A percentile compares a stretch with the other conserved stretches of the same genome.
Conservation (phyloP, 2,113 vertebrate genomes). For the Oplegnathus fasciatus region DNA sequence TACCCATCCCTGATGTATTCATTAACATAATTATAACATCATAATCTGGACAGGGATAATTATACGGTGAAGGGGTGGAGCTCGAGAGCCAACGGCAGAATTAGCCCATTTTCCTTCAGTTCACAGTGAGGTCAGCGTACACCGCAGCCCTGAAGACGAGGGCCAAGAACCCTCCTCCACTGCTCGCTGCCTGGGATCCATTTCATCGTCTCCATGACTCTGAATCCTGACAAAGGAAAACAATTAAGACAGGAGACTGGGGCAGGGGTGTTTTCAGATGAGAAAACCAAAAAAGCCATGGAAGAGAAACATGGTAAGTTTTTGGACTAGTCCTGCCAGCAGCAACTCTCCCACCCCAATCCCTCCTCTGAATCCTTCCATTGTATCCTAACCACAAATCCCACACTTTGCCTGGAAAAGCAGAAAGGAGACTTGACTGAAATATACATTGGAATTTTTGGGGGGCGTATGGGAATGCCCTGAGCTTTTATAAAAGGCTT, state of each 20-base stretch:
- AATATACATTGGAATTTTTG: constrained; percentile 73
- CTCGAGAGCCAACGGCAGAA: constrained; percentile 58
- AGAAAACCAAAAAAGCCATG: constrained; percentile 57
- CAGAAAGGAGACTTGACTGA: constrained; percentile 69
- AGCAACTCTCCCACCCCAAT: constrained; percentile 58
- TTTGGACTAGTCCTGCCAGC: constrained; percentile 49
- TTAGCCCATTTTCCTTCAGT: constrained; percentile 70
- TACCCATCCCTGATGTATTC: constrained; percentile 56
- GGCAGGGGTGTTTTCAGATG: constrained; percentile 60
- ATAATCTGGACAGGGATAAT: constrained; percentile 61
- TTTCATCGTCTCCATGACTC: constrained; percentile 64
- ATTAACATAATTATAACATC: constrained; percentile 74
- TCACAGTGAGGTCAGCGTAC: constrained; percentile 79
- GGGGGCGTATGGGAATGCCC: constrained; percentile 48
- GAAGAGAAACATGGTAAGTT: constrained; percentile 66
- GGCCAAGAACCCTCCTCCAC: constrained; percentile 59
- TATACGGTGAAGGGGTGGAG: constrained; percentile 61
- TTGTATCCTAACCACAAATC: constrained; percentile 78
- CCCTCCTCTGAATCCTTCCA: constrained; percentile 76
- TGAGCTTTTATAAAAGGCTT: constrained; percentile 35
- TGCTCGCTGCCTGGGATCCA: constrained; percentile 58
- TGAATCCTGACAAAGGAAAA: constrained; percentile 73
- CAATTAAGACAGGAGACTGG: constrained; percentile 61
- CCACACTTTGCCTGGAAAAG: constrained; percentile 78
- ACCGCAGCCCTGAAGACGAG: constrained; percentile 57